These are phyloP conservation scores for Lathronympha strigana DNA, from an alignment of 2,888 invertebrate genomes.

Conservation along the genomic window DNA sequence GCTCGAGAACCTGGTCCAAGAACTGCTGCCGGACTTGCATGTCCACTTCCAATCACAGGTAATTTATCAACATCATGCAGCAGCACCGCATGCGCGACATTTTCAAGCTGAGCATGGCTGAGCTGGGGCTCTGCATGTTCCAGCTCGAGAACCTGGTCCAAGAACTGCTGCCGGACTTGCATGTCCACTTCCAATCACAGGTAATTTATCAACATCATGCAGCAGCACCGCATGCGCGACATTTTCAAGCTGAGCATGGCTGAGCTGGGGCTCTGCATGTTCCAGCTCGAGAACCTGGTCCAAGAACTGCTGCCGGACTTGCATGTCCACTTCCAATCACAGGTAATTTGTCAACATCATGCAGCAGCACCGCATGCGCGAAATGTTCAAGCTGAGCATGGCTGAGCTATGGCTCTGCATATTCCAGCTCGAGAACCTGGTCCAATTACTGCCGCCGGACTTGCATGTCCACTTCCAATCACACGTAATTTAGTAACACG, in stretches of 20 bases:
- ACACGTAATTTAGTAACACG: constrained; percentile 70
- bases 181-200: constrained; percentile 95
- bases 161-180: constrained; percentile 96
- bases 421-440: constrained; percentile 98
- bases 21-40: constrained; percentile 96
- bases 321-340: constrained; percentile 95
- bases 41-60: constrained; percentile 95
- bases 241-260: constrained; percentile 99
- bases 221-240: constrained; percentile 98
- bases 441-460: constrained; percentile 96
- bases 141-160: constrained; percentile 98
- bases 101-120: constrained; percentile 99
- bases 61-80: constrained; percentile 71
- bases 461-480: constrained; percentile 97
- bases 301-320: constrained; percentile 97
- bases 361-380: constrained; percentile 98
- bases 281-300: constrained; percentile 97
- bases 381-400: constrained; percentile 99
- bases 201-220: constrained; percentile 55
- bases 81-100: constrained; percentile 99
- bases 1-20: constrained; percentile 96
- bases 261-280: constrained; percentile 99
- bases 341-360: constrained; percentile 65
- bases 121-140: constrained; percentile 99
- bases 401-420: constrained; percentile 99